Conservation (phyloP, 1,140 invertebrate species). For the Scaptomyza hsui region DNA sequence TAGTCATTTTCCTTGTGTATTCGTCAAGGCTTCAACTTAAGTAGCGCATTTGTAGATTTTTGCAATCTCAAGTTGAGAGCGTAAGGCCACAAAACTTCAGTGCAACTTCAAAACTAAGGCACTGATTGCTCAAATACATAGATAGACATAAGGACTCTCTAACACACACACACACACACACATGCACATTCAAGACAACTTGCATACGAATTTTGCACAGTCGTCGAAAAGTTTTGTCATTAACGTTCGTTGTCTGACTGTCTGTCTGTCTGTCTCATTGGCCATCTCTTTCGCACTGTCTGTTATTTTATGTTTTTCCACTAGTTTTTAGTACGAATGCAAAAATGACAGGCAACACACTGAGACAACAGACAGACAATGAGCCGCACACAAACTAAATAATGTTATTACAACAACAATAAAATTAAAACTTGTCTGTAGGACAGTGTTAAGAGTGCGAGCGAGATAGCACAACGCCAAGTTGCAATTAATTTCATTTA, state of each 20-base stretch:
- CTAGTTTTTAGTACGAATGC: slow-evolving; percentile 65
- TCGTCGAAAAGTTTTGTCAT: slow-evolving; percentile 79
- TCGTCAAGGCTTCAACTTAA: background rate
- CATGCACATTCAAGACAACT: slow-evolving; percentile 44
- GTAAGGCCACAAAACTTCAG: slow-evolving; percentile 66
- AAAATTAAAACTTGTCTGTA: slow-evolving; percentile 67
- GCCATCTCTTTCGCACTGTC: slow-evolving; percentile 23
- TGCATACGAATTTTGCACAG: slow-evolving; percentile 70
- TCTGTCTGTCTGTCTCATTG: background rate
- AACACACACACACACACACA: slow-evolving; percentile 22
- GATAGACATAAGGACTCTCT: slow-evolving; percentile 34
- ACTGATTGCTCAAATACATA: slow-evolving; percentile 67
- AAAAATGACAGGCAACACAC: slow-evolving; percentile 62
- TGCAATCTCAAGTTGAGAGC: slow-evolving; percentile 50
- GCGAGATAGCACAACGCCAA: slow-evolving; percentile 55
- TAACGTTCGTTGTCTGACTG: slow-evolving; percentile 62
- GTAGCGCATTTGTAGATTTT: slow-evolving; percentile 34
- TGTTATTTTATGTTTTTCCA: slow-evolving; percentile 68
- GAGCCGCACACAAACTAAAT: slow-evolving; percentile 60
- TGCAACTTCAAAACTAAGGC: slow-evolving; percentile 59
- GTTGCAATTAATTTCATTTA: slow-evolving; percentile 82
- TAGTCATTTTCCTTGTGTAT: background rate
- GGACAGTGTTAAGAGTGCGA: slow-evolving; percentile 10
- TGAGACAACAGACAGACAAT: slow-evolving; percentile 38
- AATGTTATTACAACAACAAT: slow-evolving; percentile 77